phyloP scores from a whole-genome alignment of 2,888 invertebrate genomes.

The Eubasilissa splendida region DNA sequence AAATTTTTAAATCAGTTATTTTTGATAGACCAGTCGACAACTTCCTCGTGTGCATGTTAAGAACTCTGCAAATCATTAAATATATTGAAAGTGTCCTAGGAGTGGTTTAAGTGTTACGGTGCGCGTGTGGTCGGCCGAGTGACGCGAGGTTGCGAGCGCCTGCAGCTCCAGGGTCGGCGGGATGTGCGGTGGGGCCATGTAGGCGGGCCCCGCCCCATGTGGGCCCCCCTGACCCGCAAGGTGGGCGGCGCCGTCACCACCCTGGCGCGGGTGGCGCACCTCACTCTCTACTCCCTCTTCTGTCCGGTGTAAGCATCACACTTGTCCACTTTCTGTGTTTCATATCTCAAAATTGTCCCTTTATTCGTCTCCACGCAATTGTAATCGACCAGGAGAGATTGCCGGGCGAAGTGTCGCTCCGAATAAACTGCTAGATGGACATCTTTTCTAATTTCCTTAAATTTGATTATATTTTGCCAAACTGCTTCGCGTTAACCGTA shows the following conservation, averaged over 20 bases:
- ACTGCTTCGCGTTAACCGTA: too few relatives aligned
- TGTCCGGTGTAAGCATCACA: conserved; percentile 63
- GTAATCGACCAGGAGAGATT: too few relatives aligned
- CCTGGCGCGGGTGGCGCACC: conserved; percentile 66
- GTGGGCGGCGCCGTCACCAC: conserved; percentile 66
- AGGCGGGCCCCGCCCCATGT: conserved; percentile 41
- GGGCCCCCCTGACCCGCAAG: conserved; percentile 64
- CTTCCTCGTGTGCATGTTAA: too few relatives aligned
- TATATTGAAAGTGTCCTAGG: background rate
- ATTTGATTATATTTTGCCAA: too few relatives aligned
- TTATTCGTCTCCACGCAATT: too few relatives aligned
- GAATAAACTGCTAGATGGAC: too few relatives aligned
- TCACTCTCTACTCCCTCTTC: conserved; percentile 66
- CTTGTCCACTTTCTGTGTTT: conserved; percentile 3
- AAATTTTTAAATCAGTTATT: too few relatives aligned
- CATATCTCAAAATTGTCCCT: too few relatives aligned
- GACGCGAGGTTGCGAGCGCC: conserved; percentile 20
- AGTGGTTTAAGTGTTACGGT: conserved; percentile 32
- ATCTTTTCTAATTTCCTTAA: too few relatives aligned
- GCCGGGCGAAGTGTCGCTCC: too few relatives aligned
- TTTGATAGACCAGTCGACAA: background rate
- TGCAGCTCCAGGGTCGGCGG: background rate
- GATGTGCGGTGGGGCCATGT: conserved; percentile 44
- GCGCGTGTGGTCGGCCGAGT: background rate
- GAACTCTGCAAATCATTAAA: too few relatives aligned